Evolutionary conservation across 1,140 invertebrate genomes (phyloP).

Genomic region (Pogonognathellus flavescens): DNA sequence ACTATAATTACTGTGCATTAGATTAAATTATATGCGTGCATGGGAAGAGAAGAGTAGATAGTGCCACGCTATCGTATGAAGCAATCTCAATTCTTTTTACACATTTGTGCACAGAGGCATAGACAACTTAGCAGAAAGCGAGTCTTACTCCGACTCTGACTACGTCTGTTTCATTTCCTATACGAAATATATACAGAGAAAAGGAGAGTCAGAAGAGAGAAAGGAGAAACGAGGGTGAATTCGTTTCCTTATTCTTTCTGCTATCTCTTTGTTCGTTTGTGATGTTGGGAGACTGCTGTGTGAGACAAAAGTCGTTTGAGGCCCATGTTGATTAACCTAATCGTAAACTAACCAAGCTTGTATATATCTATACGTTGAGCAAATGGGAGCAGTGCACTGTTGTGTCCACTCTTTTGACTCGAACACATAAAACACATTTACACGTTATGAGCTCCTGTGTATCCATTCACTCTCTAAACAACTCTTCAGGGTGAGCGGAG

Average conservation of each 20-base stretch:
- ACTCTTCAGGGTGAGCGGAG: conserved; percentile 20
- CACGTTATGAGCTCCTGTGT: conserved; percentile 32
- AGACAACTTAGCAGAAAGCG: not conserved
- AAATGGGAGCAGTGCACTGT: conserved; percentile 16
- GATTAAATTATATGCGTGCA: conserved; percentile 19
- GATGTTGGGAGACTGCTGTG: conserved; percentile 1
- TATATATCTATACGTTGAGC: conserved; percentile 1
- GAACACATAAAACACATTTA: conserved; percentile 46
- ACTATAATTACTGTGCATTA: conserved; percentile 50
- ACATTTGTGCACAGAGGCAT: not conserved
- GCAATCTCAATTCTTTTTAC: not conserved
- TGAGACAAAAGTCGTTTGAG: conserved; percentile 26
- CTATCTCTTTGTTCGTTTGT: conserved; percentile 1
- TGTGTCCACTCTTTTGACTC: not conserved
- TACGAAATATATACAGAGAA: not conserved
- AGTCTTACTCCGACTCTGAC: not conserved
- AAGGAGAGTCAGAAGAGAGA: too few relatives aligned
- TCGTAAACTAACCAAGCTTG: conserved; percentile 28
- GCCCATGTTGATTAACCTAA: conserved; percentile 35
- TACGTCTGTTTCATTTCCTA: not conserved
- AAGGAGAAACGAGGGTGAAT: not conserved
- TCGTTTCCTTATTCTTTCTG: conserved; percentile 31
- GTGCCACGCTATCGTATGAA: conserved; percentile 24
- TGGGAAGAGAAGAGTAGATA: conserved; percentile 5
- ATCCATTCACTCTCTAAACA: conserved; percentile 13